Conservation (phyloP, 2,797 vertebrate genomes). For the Bufotes viridis region DNA sequence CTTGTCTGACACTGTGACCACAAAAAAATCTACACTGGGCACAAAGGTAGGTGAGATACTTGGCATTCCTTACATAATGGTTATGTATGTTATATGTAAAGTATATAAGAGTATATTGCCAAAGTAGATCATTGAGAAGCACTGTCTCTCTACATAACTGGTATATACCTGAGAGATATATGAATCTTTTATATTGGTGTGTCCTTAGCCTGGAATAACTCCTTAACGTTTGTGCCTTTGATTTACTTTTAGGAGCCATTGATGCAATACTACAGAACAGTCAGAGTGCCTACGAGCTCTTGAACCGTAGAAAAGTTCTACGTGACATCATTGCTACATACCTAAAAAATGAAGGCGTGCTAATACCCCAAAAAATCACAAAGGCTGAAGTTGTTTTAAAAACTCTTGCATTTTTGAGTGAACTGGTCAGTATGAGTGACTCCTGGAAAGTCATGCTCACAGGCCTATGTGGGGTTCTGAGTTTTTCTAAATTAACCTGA, state of each 20-base stretch:
- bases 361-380: slow-evolving; percentile 78
- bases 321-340: slow-evolving; percentile 89
- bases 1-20: too few species aligned
- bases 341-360: slow-evolving; percentile 78
- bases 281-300: slow-evolving; percentile 84
- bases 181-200: too few species aligned
- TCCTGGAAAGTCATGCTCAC: too few species aligned
- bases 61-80: too few species aligned
- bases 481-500: neutral
- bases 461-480: neutral
- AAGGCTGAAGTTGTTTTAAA: slow-evolving; percentile 83
- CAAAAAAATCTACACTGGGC: too few species aligned
- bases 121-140: too few species aligned
- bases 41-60: slow-evolving; percentile 70
- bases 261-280: slow-evolving; percentile 83
- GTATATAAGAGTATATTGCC: neutral
- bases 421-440: slow-evolving; percentile 13
- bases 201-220: too few species aligned
- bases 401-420: slow-evolving; percentile 81
- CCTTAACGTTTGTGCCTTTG: neutral
- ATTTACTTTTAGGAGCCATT: slow-evolving; percentile 80
- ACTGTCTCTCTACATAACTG: too few species aligned
- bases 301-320: slow-evolving; percentile 86
- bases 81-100: neutral
- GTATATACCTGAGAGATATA: too few species aligned